Percentiles rank a stretch among this genome's conserved stretches.
These are phyloP conservation scores for Anthonomus grandis DNA, from an alignment of 1,140 invertebrate species.

Conservation along the genomic window DNA sequence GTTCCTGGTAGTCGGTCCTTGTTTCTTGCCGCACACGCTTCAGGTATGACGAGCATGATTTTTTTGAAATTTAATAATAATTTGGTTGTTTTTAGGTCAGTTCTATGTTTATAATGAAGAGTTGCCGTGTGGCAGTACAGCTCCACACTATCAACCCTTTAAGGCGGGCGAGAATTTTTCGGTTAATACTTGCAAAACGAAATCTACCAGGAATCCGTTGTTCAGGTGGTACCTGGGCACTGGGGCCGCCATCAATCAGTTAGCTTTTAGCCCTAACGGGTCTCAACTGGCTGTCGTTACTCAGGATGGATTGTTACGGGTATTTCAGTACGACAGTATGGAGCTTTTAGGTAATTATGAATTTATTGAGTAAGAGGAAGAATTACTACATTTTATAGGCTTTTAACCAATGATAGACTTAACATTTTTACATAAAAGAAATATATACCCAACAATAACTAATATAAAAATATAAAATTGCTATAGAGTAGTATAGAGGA, in stretches of 20 bases:
- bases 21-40: constrained; percentile 92
- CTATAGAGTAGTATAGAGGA: too few relatives aligned
- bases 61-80: background rate
- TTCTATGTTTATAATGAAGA: constrained; percentile 98
- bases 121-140: constrained; percentile 77
- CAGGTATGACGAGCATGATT: constrained; percentile 80
- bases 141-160: constrained; percentile 89
- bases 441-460: too few relatives aligned
- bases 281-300: constrained; percentile 89
- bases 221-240: constrained; percentile 56
- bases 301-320: constrained; percentile 93
- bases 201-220: constrained; percentile 92
- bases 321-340: constrained; percentile 97
- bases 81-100: constrained; percentile 61
- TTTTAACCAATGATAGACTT: too few relatives aligned
- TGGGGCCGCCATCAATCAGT: constrained; percentile 87
- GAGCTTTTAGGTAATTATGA: constrained; percentile 74
- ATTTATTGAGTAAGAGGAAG: too few relatives aligned
- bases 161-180: constrained; percentile 94
- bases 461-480: too few relatives aligned
- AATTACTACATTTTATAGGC: too few relatives aligned
- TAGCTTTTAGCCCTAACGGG: constrained; percentile 94
- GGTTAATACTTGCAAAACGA: constrained; percentile 94
- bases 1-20: constrained; percentile 89
- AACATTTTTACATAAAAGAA: too few relatives aligned